Base-by-base conservation (phyloP, 2,113 vertebrate species). In the Gobio gobio region DNA sequence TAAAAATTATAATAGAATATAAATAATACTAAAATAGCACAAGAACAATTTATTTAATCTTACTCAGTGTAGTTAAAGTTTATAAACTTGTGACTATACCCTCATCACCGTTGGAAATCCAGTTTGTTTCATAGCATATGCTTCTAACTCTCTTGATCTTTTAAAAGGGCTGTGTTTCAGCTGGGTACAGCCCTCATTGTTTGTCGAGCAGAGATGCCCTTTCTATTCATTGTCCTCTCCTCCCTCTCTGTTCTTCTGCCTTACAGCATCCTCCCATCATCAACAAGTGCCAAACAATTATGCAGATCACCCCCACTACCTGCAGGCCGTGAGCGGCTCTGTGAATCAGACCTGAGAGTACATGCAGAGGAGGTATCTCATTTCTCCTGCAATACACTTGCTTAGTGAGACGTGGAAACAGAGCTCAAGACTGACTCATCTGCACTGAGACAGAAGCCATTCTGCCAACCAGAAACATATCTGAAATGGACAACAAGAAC, bases 261-360 rank as follows among this genome's bases (percentile, higher is more conserved):
- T 40, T 66, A n/a, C 72, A 87, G 59, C 18, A 24, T 64, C 12
- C 84, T 68, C 61, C 78, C 72, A 20, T 24, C 43, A 56, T 77
- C 83, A 68, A 64, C 49, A 78, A 78, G 83, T 78, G 74, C 74
- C 36, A 58, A 72, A 45, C 20, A 58, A 85, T 80, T 85, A 85
- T 85, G 84, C 84, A 85, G 63, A 80, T 85, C 84, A 47, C 29
- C 77, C 20, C 16, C 12, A 22, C 51, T 85, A 70, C 49, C 84
- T 61, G 77, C 77, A 70, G 64, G 64, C 64, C 13, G 8, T 76
- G 49, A 77, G 33, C 5, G 51, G 29, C 51, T 79, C 63, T 10
- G 16, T 85, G 78, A 61, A 47, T 68, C 77, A 73, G 76, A 29
- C 64, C 22, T n/a, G 58, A 64, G 10, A 58, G 14, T 14, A 64